Percentiles rank a stretch among this genome's conserved stretches.
Evolutionary conservation across 1,140 invertebrate genomes (phyloP).

Genomic region (Euura saliciscinereae): DNA sequence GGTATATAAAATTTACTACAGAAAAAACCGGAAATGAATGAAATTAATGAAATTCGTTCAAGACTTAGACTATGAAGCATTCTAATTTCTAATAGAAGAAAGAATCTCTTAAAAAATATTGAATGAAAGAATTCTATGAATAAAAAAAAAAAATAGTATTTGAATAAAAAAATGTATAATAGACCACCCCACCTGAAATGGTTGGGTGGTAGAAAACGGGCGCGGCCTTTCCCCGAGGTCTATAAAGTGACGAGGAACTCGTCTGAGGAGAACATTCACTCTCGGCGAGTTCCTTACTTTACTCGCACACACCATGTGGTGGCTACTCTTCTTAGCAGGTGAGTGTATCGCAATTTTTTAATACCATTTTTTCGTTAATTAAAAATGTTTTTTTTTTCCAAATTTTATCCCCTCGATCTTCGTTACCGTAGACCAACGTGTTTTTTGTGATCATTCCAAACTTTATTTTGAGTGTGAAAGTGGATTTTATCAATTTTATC

Average conservation of each 20-base stretch:
- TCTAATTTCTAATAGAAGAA: too few species aligned
- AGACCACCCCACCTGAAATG: not conserved
- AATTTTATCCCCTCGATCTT: not conserved
- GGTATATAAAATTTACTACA: too few species aligned
- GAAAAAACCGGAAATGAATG: too few species aligned
- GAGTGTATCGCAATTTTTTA: not conserved
- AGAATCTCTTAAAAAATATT: too few species aligned
- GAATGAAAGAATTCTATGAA: not conserved
- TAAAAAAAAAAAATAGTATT: not conserved
- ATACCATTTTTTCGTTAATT: not conserved
- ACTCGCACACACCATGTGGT: not conserved
- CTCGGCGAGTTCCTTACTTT: not conserved
- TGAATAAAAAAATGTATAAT: not conserved
- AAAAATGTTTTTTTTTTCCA: not conserved
- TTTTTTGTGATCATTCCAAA: too few species aligned
- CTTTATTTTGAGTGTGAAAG: too few species aligned
- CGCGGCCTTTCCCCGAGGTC: not conserved
- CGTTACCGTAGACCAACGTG: not conserved
- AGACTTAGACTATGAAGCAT: too few species aligned
- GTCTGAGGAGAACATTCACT: constrained; percentile 2
- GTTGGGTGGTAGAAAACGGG: not conserved
- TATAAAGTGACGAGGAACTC: constrained; percentile 4
- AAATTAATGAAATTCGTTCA: too few species aligned
- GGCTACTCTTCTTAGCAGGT: constrained; percentile 1
- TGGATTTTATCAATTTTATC: too few species aligned